phyloP scores from a whole-genome alignment of 2,888 invertebrate genomes.

The Rhagonycha lutea region DNA sequence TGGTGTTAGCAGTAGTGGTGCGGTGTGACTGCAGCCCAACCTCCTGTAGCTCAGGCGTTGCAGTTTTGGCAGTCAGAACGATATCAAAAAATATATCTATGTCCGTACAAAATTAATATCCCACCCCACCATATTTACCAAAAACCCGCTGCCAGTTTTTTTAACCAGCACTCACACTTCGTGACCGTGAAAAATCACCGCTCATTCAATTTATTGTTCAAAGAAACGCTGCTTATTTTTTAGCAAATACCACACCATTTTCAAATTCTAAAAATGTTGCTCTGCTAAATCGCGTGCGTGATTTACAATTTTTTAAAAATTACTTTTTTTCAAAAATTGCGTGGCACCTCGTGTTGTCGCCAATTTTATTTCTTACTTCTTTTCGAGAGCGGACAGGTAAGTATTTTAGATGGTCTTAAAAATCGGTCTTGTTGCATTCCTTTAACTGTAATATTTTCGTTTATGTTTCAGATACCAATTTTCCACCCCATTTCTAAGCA shows the following conservation, averaged over 20 bases:
- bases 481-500: background rate
- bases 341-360: background rate
- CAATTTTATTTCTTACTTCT: background rate
- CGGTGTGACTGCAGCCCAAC: conserved; percentile 37
- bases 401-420: background rate
- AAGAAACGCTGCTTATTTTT: background rate
- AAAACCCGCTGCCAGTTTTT: background rate
- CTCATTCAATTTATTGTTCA: background rate
- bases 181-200: background rate
- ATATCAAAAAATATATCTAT: background rate
- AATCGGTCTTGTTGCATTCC: background rate
- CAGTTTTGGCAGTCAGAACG: conserved; percentile 23
- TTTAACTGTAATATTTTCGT: background rate
- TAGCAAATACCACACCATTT: background rate
- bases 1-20: conserved; percentile 36
- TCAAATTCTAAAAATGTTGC: background rate
- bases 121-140: background rate
- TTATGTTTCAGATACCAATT: background rate
- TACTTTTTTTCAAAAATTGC: background rate
- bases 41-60: conserved; percentile 33
- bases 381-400: background rate
- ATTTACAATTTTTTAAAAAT: background rate
- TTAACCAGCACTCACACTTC: background rate
- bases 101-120: background rate
- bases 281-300: background rate